A percentile compares a stretch with the other conserved stretches of the same genome.
Conservation (phyloP, 2,113 vertebrate genomes). For the Haplochromis burtoni region DNA sequence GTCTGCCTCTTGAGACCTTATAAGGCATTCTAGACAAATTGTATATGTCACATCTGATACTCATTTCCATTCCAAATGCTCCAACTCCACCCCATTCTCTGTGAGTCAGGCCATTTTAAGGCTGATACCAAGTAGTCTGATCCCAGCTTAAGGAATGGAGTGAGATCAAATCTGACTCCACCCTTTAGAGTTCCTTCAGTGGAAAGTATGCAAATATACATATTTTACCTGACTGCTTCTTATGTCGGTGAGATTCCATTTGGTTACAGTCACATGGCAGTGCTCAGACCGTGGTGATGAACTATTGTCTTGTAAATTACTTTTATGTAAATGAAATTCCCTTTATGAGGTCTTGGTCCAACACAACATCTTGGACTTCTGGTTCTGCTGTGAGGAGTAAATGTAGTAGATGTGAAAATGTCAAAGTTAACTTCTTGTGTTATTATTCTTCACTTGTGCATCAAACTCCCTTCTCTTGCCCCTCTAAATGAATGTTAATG, state of each 20-base stretch:
- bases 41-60: not conserved
- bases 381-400: not conserved
- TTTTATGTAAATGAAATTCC: not conserved
- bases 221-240: not conserved
- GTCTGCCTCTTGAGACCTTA: not conserved
- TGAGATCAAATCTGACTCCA: not conserved
- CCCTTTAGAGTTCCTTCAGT: not conserved
- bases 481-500: not conserved
- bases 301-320: not conserved
- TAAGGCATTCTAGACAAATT: not conserved
- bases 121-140: not conserved
- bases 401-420: not conserved
- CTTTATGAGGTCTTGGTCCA: not conserved
- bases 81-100: not conserved
- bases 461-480: not conserved
- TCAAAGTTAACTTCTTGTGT: not conserved
- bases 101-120: not conserved
- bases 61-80: not conserved
- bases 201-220: not conserved
- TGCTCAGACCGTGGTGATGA: not conserved
- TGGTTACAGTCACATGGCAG: not conserved
- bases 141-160: not conserved
- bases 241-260: not conserved
- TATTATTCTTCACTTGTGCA: not conserved
- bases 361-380: not conserved